These are phyloP conservation scores for Papilio protenor DNA, from an alignment of 2,888 invertebrate species.

Conservation along the genomic window DNA sequence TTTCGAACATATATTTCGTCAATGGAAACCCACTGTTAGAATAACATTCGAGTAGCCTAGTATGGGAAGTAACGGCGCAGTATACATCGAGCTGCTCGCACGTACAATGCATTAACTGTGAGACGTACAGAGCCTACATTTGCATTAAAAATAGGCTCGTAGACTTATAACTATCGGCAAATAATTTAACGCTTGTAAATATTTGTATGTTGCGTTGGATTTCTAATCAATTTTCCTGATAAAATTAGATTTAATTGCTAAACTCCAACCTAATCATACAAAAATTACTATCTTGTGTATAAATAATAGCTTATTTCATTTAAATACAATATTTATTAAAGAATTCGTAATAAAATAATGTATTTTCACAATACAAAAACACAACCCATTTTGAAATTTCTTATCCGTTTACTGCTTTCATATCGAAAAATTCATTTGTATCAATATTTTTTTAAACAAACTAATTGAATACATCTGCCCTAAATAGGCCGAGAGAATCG, in stretches of 20 bases:
- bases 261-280: neutral
- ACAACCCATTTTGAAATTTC: neutral
- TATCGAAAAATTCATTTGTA: neutral
- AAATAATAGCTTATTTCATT: neutral
- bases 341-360: too few relatives aligned
- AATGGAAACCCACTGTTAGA: neutral
- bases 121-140: conserved; percentile 48
- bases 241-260: neutral
- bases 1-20: neutral
- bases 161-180: neutral
- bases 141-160: conserved; percentile 45
- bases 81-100: conserved; percentile 46
- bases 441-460: neutral
- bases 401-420: neutral
- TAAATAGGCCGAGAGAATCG: conserved; percentile 26
- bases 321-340: too few relatives aligned
- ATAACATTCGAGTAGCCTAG: conserved; percentile 30
- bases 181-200: neutral
- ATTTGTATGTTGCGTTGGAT: neutral
- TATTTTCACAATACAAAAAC: neutral
- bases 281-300: neutral
- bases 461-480: conserved; percentile 5
- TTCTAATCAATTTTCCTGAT: neutral
- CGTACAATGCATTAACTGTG: conserved; percentile 45
- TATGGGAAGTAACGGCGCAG: conserved; percentile 48